Evolutionary conservation across 53 echinoderm and acorn worm species (phyloP).

Genomic region (Patiria pectinifera): DNA sequence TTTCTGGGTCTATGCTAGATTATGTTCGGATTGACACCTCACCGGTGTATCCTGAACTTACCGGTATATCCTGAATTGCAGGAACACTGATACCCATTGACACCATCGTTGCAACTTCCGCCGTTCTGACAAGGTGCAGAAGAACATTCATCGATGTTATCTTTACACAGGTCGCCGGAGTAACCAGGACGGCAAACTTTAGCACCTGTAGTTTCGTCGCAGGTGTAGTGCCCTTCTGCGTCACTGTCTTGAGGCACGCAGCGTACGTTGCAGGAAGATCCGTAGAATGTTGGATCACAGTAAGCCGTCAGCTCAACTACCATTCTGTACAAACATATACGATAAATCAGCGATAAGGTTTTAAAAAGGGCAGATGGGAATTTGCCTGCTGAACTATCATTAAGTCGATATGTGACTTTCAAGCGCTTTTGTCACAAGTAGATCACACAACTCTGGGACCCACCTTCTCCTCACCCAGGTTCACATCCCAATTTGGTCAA

Average conservation of each 20-base stretch:
- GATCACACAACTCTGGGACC: no score
- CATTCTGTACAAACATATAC: constrained; percentile 54
- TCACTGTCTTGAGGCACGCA: constrained; percentile 66
- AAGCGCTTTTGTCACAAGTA: no score
- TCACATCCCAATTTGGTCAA: no score
- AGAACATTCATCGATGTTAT: constrained; percentile 54
- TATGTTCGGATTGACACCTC: neutral
- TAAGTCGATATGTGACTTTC: no score
- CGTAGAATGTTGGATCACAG: constrained; percentile 81
- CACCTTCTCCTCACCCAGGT: no score
- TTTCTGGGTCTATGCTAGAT: neutral
- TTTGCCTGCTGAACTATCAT: no score
- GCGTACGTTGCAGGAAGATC: constrained; percentile 63
- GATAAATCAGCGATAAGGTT: neutral
- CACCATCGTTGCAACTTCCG: constrained; percentile 21
- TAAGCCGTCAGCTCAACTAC: constrained; percentile 73
- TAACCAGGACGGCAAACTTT: constrained; percentile 59
- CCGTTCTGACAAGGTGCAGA: constrained; percentile 42
- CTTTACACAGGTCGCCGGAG: constrained; percentile 35
- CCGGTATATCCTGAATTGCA: constrained; percentile 51
- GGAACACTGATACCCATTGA: constrained; percentile 29
- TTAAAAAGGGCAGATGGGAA: neutral
- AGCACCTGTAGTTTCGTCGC: constrained; percentile 50
- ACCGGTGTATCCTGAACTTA: neutral
- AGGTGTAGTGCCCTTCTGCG: constrained; percentile 47